These are phyloP conservation scores for Xyrichtys novacula DNA, from an alignment of 2,797 vertebrate species.

Conservation along the genomic window DNA sequence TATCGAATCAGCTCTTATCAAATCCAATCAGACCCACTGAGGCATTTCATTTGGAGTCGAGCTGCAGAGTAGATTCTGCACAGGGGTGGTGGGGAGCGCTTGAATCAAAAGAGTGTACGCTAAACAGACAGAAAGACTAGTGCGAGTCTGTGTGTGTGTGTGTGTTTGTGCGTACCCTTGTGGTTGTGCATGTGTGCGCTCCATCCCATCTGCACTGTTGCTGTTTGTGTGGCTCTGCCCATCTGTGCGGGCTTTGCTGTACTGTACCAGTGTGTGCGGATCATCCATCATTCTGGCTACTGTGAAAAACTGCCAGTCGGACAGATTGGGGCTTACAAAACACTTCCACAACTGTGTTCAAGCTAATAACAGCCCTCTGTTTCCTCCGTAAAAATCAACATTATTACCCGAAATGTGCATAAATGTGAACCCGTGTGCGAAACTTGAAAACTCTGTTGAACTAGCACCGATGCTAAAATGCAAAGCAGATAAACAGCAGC, in stretches of 20 bases:
- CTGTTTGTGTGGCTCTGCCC: constrained; percentile 22
- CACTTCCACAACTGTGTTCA: constrained; percentile 49
- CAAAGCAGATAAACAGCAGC: constrained; percentile 2
- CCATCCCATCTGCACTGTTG: constrained; percentile 36
- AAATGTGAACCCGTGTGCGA: background rate
- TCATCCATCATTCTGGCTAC: constrained; percentile 44
- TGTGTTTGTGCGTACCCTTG: constrained; percentile 2
- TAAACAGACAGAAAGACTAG: constrained; percentile 18
- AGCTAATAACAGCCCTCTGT: background rate
- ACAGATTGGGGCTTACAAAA: constrained; percentile 57
- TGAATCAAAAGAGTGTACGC: constrained; percentile 12
- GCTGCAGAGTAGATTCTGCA: constrained; percentile 67
- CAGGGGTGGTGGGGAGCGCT: constrained; percentile 12
- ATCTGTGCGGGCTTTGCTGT: constrained; percentile 45
- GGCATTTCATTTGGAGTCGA: constrained; percentile 72
- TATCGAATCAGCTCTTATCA: constrained; percentile 74
- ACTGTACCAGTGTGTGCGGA: constrained; percentile 13
- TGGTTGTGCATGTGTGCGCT: constrained; percentile 33
- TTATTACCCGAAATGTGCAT: background rate
- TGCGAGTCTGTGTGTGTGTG: background rate
- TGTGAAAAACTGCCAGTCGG: constrained; percentile 40
- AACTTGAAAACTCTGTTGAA: background rate
- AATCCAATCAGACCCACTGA: constrained; percentile 75
- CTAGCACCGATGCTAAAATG: background rate
- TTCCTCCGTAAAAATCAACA: constrained; percentile 8